Evolutionary conservation across 2,888 invertebrate species (phyloP).

Genomic region (Macropis europaea): DNA sequence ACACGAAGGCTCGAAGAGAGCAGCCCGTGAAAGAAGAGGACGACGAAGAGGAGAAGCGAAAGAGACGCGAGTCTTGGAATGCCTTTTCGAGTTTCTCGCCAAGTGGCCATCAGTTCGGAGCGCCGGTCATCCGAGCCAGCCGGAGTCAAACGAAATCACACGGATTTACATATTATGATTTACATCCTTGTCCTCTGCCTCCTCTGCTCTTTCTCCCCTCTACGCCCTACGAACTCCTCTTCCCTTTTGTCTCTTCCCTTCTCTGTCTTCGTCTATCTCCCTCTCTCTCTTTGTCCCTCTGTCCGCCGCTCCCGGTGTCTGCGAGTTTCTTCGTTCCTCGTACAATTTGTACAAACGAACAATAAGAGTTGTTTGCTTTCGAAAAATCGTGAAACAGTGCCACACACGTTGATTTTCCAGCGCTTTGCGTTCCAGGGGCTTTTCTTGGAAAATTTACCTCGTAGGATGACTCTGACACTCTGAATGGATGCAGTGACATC

Average conservation of each 20-base stretch:
- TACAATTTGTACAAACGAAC: background rate
- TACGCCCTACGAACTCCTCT: constrained; percentile 6
- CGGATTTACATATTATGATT: constrained; percentile 78
- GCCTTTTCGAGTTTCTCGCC: constrained; percentile 71
- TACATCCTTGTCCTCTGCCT: constrained; percentile 76
- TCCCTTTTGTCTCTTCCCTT: constrained; percentile 16
- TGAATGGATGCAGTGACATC: no score
- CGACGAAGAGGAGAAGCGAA: constrained; percentile 39
- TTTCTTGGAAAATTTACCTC: no score
- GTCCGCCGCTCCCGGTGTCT: background rate
- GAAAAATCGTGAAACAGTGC: no score
- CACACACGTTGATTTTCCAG: no score
- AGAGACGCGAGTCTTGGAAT: constrained; percentile 64
- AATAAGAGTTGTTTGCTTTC: no score
- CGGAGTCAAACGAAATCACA: constrained; percentile 76
- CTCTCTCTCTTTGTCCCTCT: background rate
- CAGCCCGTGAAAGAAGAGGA: background rate
- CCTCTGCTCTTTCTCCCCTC: constrained; percentile 56
- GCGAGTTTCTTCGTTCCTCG: background rate
- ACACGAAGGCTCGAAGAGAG: background rate
- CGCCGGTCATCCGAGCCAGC: constrained; percentile 66
- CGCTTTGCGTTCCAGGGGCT: no score
- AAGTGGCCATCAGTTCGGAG: constrained; percentile 71
- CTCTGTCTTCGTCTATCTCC: background rate
- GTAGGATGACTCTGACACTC: no score